Conservation (phyloP, 2,888 invertebrate species). For the Autographa gamma region DNA sequence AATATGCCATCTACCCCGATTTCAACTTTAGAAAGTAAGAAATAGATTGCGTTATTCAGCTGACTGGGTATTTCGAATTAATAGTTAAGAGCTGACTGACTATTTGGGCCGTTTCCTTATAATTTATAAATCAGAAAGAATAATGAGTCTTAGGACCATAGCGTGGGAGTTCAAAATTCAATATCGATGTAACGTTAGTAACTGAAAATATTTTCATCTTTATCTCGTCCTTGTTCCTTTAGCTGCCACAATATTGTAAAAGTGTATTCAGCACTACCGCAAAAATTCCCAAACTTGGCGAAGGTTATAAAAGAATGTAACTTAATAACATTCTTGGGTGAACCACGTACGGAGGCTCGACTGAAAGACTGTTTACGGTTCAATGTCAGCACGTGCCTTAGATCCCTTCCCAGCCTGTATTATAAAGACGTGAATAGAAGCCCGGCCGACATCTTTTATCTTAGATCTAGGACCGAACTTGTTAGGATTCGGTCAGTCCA, state of each 20-base stretch:
- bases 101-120: conserved; percentile 37
- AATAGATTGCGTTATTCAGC: conserved; percentile 37
- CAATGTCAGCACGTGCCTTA: conserved; percentile 60
- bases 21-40: conserved; percentile 22
- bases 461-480: conserved; percentile 25
- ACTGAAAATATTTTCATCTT: conserved; percentile 58
- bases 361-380: conserved; percentile 62
- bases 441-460: conserved; percentile 35
- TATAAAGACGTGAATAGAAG: conserved; percentile 49
- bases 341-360: conserved; percentile 62
- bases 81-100: conserved; percentile 44
- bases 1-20: conserved; percentile 14
- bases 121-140: not conserved
- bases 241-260: conserved; percentile 58
- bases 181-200: conserved; percentile 13
- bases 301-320: conserved; percentile 68
- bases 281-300: conserved; percentile 63
- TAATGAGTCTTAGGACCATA: conserved; percentile 18
- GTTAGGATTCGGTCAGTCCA: conserved; percentile 29
- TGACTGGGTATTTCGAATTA: conserved; percentile 54
- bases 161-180: conserved; percentile 36
- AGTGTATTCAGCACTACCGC: conserved; percentile 63
- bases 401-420: conserved; percentile 48
- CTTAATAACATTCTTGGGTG: conserved; percentile 67
- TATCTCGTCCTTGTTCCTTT: conserved; percentile 53